Base-by-base conservation (phyloP, 2,888 invertebrate species). In the Ptilodon capucinus region DNA sequence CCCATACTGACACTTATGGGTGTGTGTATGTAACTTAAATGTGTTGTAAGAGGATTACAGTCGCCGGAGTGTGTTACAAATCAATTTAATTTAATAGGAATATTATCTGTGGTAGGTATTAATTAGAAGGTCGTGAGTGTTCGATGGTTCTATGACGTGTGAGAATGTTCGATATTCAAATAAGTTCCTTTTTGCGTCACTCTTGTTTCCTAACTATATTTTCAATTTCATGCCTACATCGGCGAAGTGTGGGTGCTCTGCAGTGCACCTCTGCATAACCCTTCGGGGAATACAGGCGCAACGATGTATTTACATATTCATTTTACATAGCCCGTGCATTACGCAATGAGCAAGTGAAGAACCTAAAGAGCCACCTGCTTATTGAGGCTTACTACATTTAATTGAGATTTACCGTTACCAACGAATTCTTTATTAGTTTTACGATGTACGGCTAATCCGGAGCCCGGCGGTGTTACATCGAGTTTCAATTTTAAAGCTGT, bases 381-480 rank as follows among this genome's bases (percentile, higher is more conserved):
- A 40, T 25, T 25, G 23, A 9, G 25, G 39, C 21, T 17, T 32
- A 32, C 32, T 34, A 38, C 28, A 44, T 21, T 34, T 61, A 61
- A 57, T 59, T 61, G 62, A 47, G 43, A 57, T 48, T 48, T 46
- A n/a, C 46, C 45, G 57, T 57, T 52, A 57, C 41, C 25, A 0
- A 23, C 30, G 40, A 32, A 47, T 42, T 46, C 40, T 40, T 51
- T 57, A 54, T 46, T 58, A 46, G 44, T 44, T 39, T 39, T 39
- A 39, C 21, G 39, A 39, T 21, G 44, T 51, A 54, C 64, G 64
- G 53, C 18, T 46, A 54, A 48, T 57, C 57, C 60, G 42, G 48
- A 54, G 64, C 51, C n/a, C 64, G 57, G 57, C 54, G 48, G 60
- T 25, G 63, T 65, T 67, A 67, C 64, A 44, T 30, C 35, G 44